Evolutionary conservation across 2,113 vertebrate genomes (phyloP), one percentile per base, ranked within the genome.

Genomic region (Hippocampus mohnikei): DNA sequence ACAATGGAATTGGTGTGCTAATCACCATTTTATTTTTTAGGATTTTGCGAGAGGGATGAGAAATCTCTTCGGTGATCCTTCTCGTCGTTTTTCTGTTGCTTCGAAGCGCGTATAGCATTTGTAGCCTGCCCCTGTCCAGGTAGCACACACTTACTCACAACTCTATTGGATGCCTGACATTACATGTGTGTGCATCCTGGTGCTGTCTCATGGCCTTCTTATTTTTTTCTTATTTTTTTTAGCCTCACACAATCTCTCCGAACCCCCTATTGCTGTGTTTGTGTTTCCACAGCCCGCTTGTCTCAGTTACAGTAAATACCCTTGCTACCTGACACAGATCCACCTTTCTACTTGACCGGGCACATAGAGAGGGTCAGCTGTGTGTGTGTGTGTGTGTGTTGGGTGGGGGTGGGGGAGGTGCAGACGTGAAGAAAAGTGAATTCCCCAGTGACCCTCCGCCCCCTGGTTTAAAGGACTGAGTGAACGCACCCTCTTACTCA

Each of bases 281-380:
- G 75, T 89, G 89, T 80, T 85, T 78, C 78, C 73, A 70, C 42
- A 8, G 69, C 76, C 77, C 73, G 75, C 76, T 80, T 86, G 84
- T 90, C 85, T 89, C 82, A 75, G 86, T 88, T 84, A 84, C 88
- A 88, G 89, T 88, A 89, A 90, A 90, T 85, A 88, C 87, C 85
- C 88, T 78, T 71, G 86, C 85, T 81, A 85, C 85, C 87, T 88
- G 88, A 91, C 87, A 89, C 87, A 91, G 77, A 87, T 88, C 83
- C 85, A 88, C 88, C 88, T 88, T 89, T 89, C 87, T 85, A 88
- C 88, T 88, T 88, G 88, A 88, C 88, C 85, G 83, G 81, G 66
- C 85, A 80, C 85, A 84, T 75, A 79, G 84, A 81, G 81, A 73
- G 82, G 84, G 80, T 75, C 81, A 84, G 78, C 74, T 59, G 58